Percentiles rank a stretch among this genome's conserved stretches.
These are phyloP conservation scores for Oscheius sp. DNA, from an alignment of 2,888 invertebrate species.

Conservation along the genomic window DNA sequence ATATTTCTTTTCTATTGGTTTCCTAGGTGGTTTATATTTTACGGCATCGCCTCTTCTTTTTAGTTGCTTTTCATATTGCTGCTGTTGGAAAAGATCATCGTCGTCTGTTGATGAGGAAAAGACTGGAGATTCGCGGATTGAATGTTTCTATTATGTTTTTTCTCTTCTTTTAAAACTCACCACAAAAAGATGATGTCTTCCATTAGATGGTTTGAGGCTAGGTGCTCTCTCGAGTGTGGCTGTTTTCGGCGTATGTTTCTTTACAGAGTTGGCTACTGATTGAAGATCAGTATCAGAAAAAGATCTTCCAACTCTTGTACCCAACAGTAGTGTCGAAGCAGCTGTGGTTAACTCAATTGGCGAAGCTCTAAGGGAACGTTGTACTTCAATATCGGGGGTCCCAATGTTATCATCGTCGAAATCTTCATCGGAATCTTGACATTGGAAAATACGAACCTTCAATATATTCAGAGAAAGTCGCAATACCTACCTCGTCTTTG, in stretches of 20 bases:
- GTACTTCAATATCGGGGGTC: too few species aligned
- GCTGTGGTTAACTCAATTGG: slow-evolving; percentile 11
- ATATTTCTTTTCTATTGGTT: slow-evolving; percentile 6
- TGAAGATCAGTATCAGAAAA: slow-evolving; percentile 27
- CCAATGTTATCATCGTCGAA: slow-evolving; percentile 1
- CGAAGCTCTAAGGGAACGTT: neutral
- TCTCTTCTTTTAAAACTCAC: neutral
- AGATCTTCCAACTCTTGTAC: slow-evolving; percentile 1
- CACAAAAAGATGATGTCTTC: too few species aligned
- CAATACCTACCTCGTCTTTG: slow-evolving; percentile 32
- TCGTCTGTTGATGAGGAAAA: slow-evolving; percentile 11
- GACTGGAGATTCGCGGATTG: neutral
- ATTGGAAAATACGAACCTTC: slow-evolving; percentile 39
- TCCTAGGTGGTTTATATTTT: slow-evolving; percentile 18
- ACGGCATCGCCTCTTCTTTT: slow-evolving; percentile 20
- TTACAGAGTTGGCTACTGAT: neutral
- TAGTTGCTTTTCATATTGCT: slow-evolving; percentile 19
- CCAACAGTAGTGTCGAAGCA: neutral
- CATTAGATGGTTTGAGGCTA: neutral
- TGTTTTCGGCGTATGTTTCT: neutral
- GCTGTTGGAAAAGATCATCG: neutral
- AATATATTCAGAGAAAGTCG: neutral
- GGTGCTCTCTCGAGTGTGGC: neutral
- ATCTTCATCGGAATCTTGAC: slow-evolving; percentile 32
- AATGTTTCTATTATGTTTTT: neutral